These are phyloP conservation scores for Eulemur coronatus DNA, from an alignment of 2,797 vertebrate species.

Conservation along the genomic window DNA sequence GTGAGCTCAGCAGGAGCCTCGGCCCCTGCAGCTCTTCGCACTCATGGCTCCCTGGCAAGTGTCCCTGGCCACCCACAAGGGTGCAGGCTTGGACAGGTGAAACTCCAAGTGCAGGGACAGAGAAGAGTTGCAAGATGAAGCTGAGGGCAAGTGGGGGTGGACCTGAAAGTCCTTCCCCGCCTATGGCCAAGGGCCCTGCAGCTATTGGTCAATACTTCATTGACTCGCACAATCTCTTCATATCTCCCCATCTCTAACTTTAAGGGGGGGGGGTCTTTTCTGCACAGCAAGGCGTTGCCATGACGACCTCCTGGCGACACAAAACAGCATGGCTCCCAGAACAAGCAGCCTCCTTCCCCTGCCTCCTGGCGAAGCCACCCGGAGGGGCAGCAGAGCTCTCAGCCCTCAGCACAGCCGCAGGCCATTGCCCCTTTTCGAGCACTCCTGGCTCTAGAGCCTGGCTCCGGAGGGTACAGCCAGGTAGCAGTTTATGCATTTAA, in stretches of 20 bases:
- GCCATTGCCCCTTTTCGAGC: background rate
- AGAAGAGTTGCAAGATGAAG: background rate
- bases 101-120: background rate
- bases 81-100: background rate
- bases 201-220: conserved; percentile 67
- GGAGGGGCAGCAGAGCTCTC: background rate
- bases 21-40: background rate
- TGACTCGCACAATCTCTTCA: conserved; percentile 24
- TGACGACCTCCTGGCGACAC: conserved; percentile 74
- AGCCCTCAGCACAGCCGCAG: background rate
- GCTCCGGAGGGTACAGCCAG: background rate
- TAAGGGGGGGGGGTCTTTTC: conserved; percentile 55
- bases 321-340: conserved; percentile 43
- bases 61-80: background rate
- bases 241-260: conserved; percentile 69
- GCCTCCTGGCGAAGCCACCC: background rate
- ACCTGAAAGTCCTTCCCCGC: conserved; percentile 36
- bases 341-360: background rate
- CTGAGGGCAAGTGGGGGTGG: background rate
- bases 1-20: background rate
- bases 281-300: conserved; percentile 68
- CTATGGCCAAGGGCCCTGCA: background rate
- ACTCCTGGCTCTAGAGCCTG: background rate
- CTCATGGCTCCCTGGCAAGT: background rate
- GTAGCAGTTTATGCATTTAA: background rate